These are phyloP conservation scores for Propithecus coquereli DNA, from an alignment of 2,113 vertebrate genomes.

Conservation along the genomic window DNA sequence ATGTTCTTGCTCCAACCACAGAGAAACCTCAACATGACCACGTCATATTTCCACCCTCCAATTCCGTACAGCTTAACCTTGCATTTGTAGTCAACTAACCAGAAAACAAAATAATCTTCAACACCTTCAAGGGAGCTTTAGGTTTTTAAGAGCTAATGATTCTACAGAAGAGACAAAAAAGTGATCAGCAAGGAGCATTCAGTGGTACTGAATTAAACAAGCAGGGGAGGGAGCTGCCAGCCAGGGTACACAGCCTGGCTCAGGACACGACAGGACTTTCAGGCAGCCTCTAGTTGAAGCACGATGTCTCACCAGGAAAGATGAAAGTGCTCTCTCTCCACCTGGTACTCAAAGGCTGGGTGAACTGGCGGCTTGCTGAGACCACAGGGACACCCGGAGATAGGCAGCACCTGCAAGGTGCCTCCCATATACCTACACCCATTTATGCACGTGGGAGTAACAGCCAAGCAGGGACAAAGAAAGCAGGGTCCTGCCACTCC, in stretches of 20 bases:
- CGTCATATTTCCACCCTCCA: background rate
- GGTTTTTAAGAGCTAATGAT: background rate
- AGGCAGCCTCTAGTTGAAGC: background rate
- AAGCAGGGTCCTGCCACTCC: background rate
- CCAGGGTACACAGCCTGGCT: fast-evolving
- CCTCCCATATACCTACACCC: background rate
- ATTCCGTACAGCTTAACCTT: background rate
- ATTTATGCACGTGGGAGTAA: background rate
- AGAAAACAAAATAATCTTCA: background rate
- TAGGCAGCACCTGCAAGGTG: background rate
- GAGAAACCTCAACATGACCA: background rate
- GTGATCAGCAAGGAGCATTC: background rate
- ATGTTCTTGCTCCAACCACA: background rate
- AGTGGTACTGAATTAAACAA: background rate
- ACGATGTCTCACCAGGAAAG: background rate
- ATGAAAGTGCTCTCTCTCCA: background rate
- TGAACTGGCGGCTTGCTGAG: background rate
- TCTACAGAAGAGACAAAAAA: background rate
- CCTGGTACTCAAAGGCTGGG: background rate
- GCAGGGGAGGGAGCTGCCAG: background rate
- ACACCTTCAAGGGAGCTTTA: background rate
- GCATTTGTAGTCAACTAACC: background rate
- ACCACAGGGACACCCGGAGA: background rate
- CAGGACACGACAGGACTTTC: fast-evolving
- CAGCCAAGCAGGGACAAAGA: background rate